phyloP scores from a whole-genome alignment of 2,113 vertebrate species.

The Murina feae region DNA sequence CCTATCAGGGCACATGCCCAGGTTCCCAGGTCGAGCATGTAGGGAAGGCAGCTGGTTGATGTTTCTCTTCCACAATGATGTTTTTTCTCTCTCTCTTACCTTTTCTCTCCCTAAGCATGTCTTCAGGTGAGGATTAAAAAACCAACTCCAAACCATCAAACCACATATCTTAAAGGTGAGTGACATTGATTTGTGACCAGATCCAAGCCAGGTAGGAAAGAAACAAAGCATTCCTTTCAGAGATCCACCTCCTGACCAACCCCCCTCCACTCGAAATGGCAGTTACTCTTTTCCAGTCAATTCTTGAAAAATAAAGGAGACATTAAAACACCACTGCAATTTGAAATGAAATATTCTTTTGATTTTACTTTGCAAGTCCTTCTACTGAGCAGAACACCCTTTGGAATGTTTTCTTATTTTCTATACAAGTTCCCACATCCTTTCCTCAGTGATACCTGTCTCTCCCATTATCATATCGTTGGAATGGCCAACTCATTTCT shows the following conservation, averaged over 20 bases:
- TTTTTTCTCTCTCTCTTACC: not conserved
- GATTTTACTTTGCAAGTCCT: not conserved
- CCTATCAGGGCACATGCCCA: not conserved
- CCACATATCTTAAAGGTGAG: not conserved
- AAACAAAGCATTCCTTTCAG: not conserved
- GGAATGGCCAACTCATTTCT: not conserved
- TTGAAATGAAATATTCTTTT: not conserved
- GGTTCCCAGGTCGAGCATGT: not conserved
- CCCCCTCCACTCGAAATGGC: not conserved
- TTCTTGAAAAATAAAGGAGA: conserved; percentile 12
- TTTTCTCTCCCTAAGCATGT: not conserved
- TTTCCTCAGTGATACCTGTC: not conserved
- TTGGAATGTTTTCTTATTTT: not conserved
- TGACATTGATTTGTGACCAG: not conserved
- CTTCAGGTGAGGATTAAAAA: not conserved
- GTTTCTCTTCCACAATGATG: not conserved
- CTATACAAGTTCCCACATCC: not conserved
- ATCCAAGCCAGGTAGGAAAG: not conserved
- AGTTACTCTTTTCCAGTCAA: not conserved
- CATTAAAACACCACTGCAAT: not conserved
- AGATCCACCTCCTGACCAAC: not conserved
- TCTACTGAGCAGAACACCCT: not conserved
- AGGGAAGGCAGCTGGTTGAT: not conserved
- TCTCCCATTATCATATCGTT: not conserved
- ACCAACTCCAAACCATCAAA: not conserved